These are phyloP conservation scores for Cryptotermes secundus DNA, from an alignment of 1,140 invertebrate genomes.

Conservation along the genomic window DNA sequence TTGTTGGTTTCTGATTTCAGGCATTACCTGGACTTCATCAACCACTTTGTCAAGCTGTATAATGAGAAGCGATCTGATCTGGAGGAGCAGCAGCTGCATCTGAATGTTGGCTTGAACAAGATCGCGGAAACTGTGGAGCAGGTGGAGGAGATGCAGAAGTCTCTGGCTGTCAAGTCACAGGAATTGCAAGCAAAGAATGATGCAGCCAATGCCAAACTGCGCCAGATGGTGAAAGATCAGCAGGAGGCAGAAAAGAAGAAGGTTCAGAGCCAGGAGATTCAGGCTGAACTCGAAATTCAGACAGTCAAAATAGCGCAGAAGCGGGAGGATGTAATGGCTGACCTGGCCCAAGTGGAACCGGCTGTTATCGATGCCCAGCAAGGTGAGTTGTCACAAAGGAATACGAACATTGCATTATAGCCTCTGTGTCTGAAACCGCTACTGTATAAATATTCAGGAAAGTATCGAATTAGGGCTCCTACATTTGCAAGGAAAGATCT, in stretches of 20 bases:
- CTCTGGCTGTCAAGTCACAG: constrained; percentile 92
- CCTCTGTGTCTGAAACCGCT: background rate
- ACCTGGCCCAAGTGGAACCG: constrained; percentile 95
- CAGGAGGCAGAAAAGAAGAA: constrained; percentile 99
- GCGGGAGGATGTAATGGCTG: constrained; percentile 88
- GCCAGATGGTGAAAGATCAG: constrained; percentile 99
- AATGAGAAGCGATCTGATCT: constrained; percentile 97
- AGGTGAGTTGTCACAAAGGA: constrained; percentile 62
- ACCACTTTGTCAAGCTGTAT: constrained; percentile 98
- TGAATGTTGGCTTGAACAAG: constrained; percentile 98
- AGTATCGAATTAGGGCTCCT: too few species aligned
- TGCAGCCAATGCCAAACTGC: constrained; percentile 96
- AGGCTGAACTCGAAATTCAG: constrained; percentile 85
- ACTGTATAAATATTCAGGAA: background rate
- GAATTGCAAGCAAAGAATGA: constrained; percentile 99
- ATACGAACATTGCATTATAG: constrained; percentile 23
- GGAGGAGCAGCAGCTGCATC: constrained; percentile 97
- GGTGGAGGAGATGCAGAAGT: constrained; percentile 99
- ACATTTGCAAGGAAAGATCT: too few species aligned
- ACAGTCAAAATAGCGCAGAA: constrained; percentile 79
- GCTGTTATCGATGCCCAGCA: constrained; percentile 98
- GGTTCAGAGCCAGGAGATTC: constrained; percentile 96
- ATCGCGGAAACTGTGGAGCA: constrained; percentile 99
- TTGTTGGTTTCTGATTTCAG: too few species aligned
- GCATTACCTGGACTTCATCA: constrained; percentile 99